Conservation (phyloP, 2,113 vertebrate genomes). For the Nothoprocta perdicaria region DNA sequence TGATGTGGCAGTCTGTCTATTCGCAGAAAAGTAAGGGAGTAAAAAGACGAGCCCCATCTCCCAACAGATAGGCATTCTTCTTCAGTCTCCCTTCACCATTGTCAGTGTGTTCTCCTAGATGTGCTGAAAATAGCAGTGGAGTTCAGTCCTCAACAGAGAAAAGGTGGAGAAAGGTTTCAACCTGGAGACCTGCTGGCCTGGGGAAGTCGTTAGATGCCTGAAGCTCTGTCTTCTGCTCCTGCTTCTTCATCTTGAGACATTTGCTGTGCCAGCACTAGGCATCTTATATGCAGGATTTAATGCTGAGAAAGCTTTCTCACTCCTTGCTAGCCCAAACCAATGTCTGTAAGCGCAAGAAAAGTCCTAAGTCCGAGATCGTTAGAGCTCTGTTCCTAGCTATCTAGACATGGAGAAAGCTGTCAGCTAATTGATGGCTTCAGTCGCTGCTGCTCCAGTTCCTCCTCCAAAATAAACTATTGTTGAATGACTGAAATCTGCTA, state of each 20-base stretch:
- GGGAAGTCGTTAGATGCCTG: neutral
- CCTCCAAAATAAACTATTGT: neutral
- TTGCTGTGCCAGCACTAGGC: neutral
- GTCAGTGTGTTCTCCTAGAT: neutral
- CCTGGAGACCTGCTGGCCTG: neutral
- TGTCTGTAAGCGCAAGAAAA: neutral
- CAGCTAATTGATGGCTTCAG: neutral
- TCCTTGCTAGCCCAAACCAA: neutral
- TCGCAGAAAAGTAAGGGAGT: neutral
- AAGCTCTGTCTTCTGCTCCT: neutral
- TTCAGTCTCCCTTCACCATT: neutral
- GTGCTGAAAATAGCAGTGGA: neutral
- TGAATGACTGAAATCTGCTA: neutral
- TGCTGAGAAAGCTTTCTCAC: neutral
- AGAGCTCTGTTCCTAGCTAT: neutral
- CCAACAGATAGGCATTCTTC: neutral
- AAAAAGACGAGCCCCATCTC: neutral
- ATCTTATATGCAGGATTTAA: neutral
- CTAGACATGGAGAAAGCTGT: neutral
- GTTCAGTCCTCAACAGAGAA: neutral
- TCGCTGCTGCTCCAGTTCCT: neutral
- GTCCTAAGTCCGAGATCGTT: neutral
- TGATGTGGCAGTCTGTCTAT: neutral
- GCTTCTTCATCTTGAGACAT: neutral
- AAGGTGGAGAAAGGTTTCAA: neutral